A percentile compares a stretch with the other conserved stretches of the same genome.
Conservation (phyloP, 2,888 invertebrate genomes). For the Drosophila prostipennis region DNA sequence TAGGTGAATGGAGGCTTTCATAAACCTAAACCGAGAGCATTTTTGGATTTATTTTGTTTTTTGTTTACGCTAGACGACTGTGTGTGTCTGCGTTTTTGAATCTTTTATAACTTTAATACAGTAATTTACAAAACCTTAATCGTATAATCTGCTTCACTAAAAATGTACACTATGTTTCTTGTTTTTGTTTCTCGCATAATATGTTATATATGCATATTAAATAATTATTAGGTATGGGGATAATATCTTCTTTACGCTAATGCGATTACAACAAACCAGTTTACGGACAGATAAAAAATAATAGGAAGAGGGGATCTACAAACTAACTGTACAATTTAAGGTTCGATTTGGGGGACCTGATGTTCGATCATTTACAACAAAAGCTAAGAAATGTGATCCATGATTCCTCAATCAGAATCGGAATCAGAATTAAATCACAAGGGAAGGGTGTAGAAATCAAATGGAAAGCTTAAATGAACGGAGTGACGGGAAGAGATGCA, state of each 20-base stretch:
- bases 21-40: slow-evolving; percentile 61
- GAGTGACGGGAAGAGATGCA: slow-evolving; percentile 4
- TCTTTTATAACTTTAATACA: slow-evolving; percentile 68
- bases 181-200: slow-evolving; percentile 24
- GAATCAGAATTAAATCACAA: slow-evolving; percentile 3
- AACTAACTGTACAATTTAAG: slow-evolving; percentile 68
- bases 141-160: slow-evolving; percentile 60
- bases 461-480: not conserved
- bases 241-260: slow-evolving; percentile 58
- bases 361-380: slow-evolving; percentile 1
- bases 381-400: slow-evolving; percentile 1
- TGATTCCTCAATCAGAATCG: too few species aligned
- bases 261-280: slow-evolving; percentile 56
- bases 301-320: slow-evolving; percentile 37
- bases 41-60: slow-evolving; percentile 53
- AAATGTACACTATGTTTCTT: slow-evolving; percentile 58
- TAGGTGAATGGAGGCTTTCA: slow-evolving; percentile 33
- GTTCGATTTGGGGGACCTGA: not conserved
- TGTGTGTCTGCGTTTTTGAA: slow-evolving; percentile 4
- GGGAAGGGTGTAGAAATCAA: not conserved
- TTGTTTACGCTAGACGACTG: slow-evolving; percentile 34
- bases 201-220: slow-evolving; percentile 26
- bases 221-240: slow-evolving; percentile 28
- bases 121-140: slow-evolving; percentile 67
- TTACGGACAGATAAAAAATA: slow-evolving; percentile 12